Percentiles rank a stretch among this genome's conserved stretches.
phyloP scores from a whole-genome alignment of 2,113 vertebrate genomes.

The Sitta europaea region DNA sequence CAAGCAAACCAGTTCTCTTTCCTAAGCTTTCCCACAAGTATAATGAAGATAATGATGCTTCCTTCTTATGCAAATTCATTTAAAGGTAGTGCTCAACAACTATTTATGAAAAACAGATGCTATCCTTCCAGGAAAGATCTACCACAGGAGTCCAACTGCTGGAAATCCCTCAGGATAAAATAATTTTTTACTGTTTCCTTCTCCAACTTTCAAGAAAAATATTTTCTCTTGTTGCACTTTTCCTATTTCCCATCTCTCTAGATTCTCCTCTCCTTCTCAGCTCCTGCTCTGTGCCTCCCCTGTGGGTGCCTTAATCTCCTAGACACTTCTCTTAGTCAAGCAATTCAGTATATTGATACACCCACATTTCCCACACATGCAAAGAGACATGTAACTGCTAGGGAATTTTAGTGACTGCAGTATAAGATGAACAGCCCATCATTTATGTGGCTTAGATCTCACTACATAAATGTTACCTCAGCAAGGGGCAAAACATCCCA shows the following conservation, averaged over 20 bases:
- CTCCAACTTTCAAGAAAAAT: background rate
- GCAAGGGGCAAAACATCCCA: background rate
- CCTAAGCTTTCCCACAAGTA: conserved; percentile 15
- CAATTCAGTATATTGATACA: background rate
- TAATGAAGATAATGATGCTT: conserved; percentile 37
- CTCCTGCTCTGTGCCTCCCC: background rate
- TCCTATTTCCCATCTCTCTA: background rate
- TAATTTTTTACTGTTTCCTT: background rate
- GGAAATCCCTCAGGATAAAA: background rate
- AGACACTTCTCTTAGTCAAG: background rate
- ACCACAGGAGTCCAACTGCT: background rate
- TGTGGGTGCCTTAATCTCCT: background rate
- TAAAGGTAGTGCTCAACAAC: background rate
- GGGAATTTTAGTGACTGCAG: background rate
- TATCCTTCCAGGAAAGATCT: background rate
- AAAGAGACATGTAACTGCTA: background rate
- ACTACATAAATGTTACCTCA: background rate
- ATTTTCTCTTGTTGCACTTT: background rate
- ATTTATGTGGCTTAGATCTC: conserved; percentile 2
- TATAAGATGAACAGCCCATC: background rate
- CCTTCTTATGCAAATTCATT: conserved; percentile 10
- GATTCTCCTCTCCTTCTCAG: background rate
- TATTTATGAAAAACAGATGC: background rate
- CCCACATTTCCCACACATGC: background rate
- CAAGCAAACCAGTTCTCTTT: conserved; percentile 10